Evolutionary conservation across 2,113 vertebrate genomes (phyloP), one percentile per base, ranked within the genome.

Genomic region (Malurus melanocephalus): DNA sequence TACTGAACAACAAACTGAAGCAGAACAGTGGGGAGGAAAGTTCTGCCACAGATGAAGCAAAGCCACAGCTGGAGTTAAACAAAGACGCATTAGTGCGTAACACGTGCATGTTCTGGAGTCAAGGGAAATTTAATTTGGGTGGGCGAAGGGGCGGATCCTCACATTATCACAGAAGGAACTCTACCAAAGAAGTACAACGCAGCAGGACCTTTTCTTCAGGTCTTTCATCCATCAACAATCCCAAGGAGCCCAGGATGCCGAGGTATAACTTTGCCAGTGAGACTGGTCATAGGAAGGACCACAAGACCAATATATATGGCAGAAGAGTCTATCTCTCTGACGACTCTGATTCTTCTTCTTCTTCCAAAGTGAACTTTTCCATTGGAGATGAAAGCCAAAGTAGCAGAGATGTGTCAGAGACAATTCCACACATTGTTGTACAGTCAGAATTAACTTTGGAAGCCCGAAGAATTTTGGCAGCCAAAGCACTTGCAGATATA

Each of bases 401-500:
- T 6, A 91, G 84, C 92, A 96, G 66, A 78, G 84, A 92, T 9
- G 18, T 80, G 8, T 76, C 89, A 16, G 96, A 97, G 52, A 94
- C 96, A 40, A 95, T 97, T 83, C 95, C 98, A 26, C 91, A 96
- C 49, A 81, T 97, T 87, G 88, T 86, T 33, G 71, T 98, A 48
- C 98, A 97, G 56, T 94, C 97, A 60, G 98, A 98, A 80, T 75
- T 98, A 77, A 97, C 96, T 62, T 51, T 96, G 35, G 98, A 99
- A 81, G 97, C 94, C 80, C 97, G 99, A 64, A 96, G 97, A 77
- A 53, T 98, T 55, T 88, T 98, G 92, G 98, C 98, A 90, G 98
- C 98, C 46, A 98, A 97, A 96, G 98, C 98, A 60, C 97, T 99
- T 84, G 98, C 98, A 73, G 93, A 97, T 92, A 95, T 98, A 64